Base-by-base conservation (phyloP, 2,797 vertebrate genomes). In the Sebastes oblongus region DNA sequence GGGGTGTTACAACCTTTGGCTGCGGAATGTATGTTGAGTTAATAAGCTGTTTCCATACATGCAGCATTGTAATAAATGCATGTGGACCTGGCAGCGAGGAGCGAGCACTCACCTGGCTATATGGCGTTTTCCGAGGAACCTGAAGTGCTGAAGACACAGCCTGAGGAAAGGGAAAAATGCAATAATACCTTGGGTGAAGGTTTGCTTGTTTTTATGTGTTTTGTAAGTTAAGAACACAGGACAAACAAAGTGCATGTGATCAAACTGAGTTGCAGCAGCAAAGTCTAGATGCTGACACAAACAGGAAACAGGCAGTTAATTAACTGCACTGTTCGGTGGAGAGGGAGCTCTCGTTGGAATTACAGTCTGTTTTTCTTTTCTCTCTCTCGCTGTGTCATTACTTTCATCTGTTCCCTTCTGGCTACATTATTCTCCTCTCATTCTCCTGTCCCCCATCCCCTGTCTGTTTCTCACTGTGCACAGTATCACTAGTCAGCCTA, bases 111-210 rank as follows among this genome's bases (percentile, higher is more conserved):
- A 99, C 98, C 97, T 98, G 90, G 98, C 96, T 83, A 99, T 98
- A 91, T 98, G 98, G 77, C 98, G 97, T 91, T 99, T 99, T 76
- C 98, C 98, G 18, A 99, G 93, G 76, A 99, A 99, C 85, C 97
- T 95, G 93, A 99, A 99, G 94, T 98, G 98, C 92, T 99, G 98
- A 70, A 99, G 97, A 93, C 98, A 99, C 74, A 99, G 95, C 77
- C 98, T 99, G 94, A 77, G 85, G 92, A 50, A 59, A 79, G 29
- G 60, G 22, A 46, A 36, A 46, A 42, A 81, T 9, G n/a, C 8
- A 73, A 46, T 67, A 72, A 42, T 5, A 50, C 46, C 8, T 34
- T 8, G 12, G 61, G 54, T 65, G 12, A 71, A 56, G 36, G 9
- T 66, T 58, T 50, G n/a, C 9, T 72, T 82, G 66, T 67, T 75